Percentiles rank a stretch among this genome's conserved stretches.
These are phyloP conservation scores for Rhinolophus sinicus DNA, from an alignment of 2,113 vertebrate genomes.

Conservation along the genomic window DNA sequence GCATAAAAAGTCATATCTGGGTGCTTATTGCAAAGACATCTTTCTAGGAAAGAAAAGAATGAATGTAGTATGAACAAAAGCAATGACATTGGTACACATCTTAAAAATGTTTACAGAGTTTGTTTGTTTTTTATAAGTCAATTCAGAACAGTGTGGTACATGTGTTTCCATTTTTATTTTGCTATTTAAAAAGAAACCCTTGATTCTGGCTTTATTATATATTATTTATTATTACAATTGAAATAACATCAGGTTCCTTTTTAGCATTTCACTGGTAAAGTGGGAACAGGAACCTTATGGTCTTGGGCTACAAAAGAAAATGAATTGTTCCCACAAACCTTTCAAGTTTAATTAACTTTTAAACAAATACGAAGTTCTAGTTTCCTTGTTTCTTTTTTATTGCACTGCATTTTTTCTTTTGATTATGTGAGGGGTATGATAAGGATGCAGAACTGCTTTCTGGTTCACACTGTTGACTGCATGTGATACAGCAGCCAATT, in stretches of 20 bases:
- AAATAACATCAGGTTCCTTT: constrained; percentile 65
- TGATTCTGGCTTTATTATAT: constrained; percentile 47
- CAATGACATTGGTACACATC: constrained; percentile 11
- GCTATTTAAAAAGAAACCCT: constrained; percentile 64
- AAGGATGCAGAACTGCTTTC: constrained; percentile 37
- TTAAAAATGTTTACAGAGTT: constrained; percentile 23
- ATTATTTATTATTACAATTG: constrained; percentile 56
- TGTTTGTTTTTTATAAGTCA: constrained; percentile 18
- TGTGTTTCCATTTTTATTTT: constrained; percentile 54
- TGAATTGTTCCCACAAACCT: constrained; percentile 63
- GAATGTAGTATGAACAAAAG: constrained; percentile 30
- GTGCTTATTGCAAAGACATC: constrained; percentile 26
- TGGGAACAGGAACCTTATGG: constrained; percentile 25
- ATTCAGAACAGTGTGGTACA: not conserved
- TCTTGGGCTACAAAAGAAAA: constrained; percentile 68
- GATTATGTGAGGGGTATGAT: constrained; percentile 55
- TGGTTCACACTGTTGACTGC: constrained; percentile 41
- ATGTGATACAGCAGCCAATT: not conserved
- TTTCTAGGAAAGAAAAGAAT: constrained; percentile 44
- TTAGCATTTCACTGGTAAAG: constrained; percentile 47
- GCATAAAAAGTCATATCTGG: not conserved
- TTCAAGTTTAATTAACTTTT: constrained; percentile 76
- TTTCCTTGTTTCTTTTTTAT: constrained; percentile 44
- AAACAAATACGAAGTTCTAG: constrained; percentile 56
- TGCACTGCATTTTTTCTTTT: constrained; percentile 34